Conservation (phyloP, 2,113 vertebrate genomes). For the Ardeotis arabs region DNA sequence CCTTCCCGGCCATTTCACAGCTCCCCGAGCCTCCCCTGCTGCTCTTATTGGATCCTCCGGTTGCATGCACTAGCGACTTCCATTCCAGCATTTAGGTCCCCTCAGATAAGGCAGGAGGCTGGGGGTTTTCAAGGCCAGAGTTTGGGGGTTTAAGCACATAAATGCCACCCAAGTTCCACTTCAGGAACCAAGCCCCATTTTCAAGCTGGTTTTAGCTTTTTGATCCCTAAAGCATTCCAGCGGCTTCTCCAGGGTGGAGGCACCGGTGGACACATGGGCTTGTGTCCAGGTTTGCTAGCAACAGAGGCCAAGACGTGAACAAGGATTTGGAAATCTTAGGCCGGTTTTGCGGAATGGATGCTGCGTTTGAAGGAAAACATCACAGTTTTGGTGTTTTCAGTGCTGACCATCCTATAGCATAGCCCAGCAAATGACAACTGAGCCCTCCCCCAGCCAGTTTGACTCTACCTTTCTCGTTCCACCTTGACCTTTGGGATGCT, state of each 20-base stretch:
- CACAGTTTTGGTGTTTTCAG: neutral
- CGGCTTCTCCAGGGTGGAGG: neutral
- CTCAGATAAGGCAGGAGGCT: neutral
- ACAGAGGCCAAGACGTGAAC: neutral
- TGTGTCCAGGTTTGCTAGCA: neutral
- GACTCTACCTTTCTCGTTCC: neutral
- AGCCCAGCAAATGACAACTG: neutral
- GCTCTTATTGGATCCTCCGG: neutral
- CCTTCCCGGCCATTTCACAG: neutral
- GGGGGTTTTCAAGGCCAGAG: neutral
- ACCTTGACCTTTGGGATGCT: accelerated
- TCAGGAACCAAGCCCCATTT: neutral
- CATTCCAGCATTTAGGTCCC: neutral
- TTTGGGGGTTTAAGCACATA: neutral
- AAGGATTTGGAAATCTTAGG: neutral
- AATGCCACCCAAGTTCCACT: neutral
- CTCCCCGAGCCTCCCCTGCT: neutral
- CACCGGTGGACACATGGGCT: accelerated
- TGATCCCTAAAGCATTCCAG: neutral
- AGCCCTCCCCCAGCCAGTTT: neutral
- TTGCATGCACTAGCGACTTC: no score
- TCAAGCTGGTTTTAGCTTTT: neutral
- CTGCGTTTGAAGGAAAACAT: neutral
- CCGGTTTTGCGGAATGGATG: neutral
- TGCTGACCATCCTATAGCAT: neutral